Base-by-base conservation (phyloP, 2,113 vertebrate genomes). In the Echinops telfairi region DNA sequence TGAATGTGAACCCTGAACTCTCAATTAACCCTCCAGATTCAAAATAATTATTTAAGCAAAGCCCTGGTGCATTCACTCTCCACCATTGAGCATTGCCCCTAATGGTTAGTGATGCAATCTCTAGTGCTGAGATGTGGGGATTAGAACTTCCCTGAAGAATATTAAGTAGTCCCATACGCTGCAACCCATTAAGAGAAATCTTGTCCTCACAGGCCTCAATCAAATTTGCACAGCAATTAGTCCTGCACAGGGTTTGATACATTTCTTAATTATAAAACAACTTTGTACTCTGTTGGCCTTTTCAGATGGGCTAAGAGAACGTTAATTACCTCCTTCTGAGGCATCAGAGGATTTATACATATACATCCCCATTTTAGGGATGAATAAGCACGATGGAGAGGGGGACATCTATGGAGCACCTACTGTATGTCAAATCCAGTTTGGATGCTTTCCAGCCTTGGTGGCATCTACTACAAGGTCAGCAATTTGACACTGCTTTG, bases 181-280 rank as follows among this genome's bases (percentile, higher is more conserved):
- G 75, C 87, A 95, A 43, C 87, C 91, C 94, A 90, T 96, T 96
- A 95, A 88, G 95, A 83, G 88, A 94, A 94, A 95, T 94, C 95
- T 88, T 95, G 94, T 96, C 88, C 95, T 97, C 92, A 95, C 96
- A 96, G 97, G 95, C 94, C 96, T 96, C 96, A 85, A 96, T 96
- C 95, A 91, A 96, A 96, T 96, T 96, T 96, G 84, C 95, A 96
- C 94, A 97, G 96, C 95, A 96, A 97, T 96, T 96, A 97, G 95
- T 95, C 89, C 95, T 97, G 77, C 95, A 86, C 89, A 77, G 97
- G 95, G 93, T 95, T 94, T 97, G 96, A 96, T 96, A 96, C 95
- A 96, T 96, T 97, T 97, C 95, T 97, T 97, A 97, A 97, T 97
- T 97, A 97, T 97, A 96, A 97, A 96, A 95, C 96, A 97, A 96